These are phyloP conservation scores for Takifugu rubripes DNA, from an alignment of 2,797 vertebrate genomes.

Conservation along the genomic window DNA sequence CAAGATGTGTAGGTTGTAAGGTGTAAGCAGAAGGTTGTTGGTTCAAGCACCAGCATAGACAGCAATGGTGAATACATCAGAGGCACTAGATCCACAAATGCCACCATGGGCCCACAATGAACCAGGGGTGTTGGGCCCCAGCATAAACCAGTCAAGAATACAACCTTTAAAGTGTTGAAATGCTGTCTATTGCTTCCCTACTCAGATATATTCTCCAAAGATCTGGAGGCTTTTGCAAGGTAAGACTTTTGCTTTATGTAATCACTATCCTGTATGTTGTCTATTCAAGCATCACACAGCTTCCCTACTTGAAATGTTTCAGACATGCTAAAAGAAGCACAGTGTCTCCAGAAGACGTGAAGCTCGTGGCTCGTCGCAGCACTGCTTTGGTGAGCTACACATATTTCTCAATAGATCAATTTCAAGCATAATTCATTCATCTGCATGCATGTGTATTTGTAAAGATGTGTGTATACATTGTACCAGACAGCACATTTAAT, in stretches of 20 bases:
- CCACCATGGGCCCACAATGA: too few relatives aligned
- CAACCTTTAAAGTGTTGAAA: too few relatives aligned
- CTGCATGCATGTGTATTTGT: not conserved
- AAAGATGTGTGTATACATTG: conserved; percentile 14
- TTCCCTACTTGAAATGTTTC: conserved; percentile 6
- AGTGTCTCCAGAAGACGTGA: conserved; percentile 88
- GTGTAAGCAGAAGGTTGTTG: too few relatives aligned
- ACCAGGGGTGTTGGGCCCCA: too few relatives aligned
- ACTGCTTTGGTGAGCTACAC: conserved; percentile 81
- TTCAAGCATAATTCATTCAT: not conserved
- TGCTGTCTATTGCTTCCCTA: not conserved
- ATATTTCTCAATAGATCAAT: not conserved
- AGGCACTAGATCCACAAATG: too few relatives aligned
- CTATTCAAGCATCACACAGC: not conserved
- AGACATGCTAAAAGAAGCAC: conserved; percentile 93
- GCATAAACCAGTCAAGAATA: too few relatives aligned
- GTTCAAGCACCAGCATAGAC: too few relatives aligned
- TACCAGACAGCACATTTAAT: conserved; percentile 37
- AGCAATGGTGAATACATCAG: too few relatives aligned
- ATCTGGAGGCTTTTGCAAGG: conserved; percentile 94
- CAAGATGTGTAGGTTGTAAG: too few relatives aligned
- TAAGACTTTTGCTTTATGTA: conserved; percentile 39
- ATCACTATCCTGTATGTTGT: not conserved
- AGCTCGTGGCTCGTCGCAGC: conserved; percentile 86
- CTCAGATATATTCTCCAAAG: conserved; percentile 88